Percentiles rank a stretch among this genome's conserved stretches.
Conservation (phyloP, 2,888 invertebrate species). For the Nemotelus pantherinus region DNA sequence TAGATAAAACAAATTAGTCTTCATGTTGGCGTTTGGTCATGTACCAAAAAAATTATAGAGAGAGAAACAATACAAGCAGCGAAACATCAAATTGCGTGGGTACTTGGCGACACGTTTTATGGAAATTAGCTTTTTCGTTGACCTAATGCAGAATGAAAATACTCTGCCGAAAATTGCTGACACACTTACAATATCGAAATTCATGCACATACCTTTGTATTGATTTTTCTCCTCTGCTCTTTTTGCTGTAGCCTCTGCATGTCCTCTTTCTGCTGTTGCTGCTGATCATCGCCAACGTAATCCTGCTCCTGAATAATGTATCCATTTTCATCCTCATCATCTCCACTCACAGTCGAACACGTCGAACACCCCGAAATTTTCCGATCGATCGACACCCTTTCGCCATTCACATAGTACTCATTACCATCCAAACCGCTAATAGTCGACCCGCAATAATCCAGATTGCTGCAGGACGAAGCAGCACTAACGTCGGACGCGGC, state of each 20-base stretch:
- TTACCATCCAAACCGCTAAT: conserved; percentile 68
- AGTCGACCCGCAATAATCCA: conserved; percentile 69
- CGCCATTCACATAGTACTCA: conserved; percentile 65
- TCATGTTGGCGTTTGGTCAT: too few species aligned
- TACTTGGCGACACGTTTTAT: too few species aligned
- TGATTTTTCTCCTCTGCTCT: conserved; percentile 10
- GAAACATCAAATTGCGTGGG: too few species aligned
- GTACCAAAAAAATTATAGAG: too few species aligned
- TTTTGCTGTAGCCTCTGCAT: background rate
- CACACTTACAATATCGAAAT: too few species aligned
- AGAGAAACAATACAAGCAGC: too few species aligned
- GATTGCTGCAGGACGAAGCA: conserved; percentile 70
- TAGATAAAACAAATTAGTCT: too few species aligned
- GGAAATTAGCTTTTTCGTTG: too few species aligned
- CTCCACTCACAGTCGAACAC: conserved; percentile 78
- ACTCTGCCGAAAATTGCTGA: too few species aligned
- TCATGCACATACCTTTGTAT: conserved; percentile 1
- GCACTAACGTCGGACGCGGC: conserved; percentile 68
- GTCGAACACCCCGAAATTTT: conserved; percentile 80
- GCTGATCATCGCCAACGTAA: conserved; percentile 24
- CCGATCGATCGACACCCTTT: conserved; percentile 70
- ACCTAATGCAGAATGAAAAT: too few species aligned
- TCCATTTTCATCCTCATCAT: conserved; percentile 71
- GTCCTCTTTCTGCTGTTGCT: conserved; percentile 13
- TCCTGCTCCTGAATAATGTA: conserved; percentile 55